Conservation (phyloP, 2,113 vertebrate genomes). For the Microtus ochrogaster region DNA sequence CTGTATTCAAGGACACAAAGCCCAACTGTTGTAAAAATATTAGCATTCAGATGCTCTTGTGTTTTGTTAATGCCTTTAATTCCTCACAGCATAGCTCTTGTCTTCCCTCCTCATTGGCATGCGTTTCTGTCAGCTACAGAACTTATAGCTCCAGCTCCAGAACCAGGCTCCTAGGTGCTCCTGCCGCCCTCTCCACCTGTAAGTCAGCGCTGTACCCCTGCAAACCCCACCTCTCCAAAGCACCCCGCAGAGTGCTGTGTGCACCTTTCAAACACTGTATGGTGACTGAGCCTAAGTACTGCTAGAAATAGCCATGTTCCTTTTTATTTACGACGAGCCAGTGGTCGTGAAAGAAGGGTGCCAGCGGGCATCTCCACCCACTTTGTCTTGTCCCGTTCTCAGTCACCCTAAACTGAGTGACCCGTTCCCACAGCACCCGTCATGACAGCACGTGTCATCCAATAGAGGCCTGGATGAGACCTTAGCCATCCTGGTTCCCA, state of each 20-base stretch:
- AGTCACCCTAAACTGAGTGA: not conserved
- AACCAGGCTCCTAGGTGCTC: slow-evolving; percentile 54
- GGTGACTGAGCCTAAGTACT: accelerated
- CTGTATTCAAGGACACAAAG: slow-evolving; percentile 91
- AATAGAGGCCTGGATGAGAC: accelerated
- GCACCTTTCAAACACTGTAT: accelerated
- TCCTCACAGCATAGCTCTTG: slow-evolving; percentile 89
- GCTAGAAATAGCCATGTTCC: not conserved
- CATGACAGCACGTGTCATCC: accelerated
- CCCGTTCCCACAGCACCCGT: accelerated
- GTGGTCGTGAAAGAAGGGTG: accelerated
- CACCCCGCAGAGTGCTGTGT: accelerated
- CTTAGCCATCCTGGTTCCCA: not conserved
- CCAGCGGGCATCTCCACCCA: too few relatives aligned
- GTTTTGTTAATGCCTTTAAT: slow-evolving; percentile 91
- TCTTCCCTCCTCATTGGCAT: slow-evolving; percentile 83
- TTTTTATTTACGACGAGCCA: too few relatives aligned
- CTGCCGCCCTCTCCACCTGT: not conserved
- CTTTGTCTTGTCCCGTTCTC: not conserved
- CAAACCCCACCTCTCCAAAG: accelerated
- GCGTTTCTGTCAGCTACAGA: slow-evolving; percentile 85
- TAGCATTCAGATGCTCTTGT: slow-evolving; percentile 93
- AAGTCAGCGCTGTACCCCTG: not conserved
- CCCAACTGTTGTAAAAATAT: slow-evolving; percentile 90
- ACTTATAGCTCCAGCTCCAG: slow-evolving; percentile 59